These are phyloP conservation scores for Diplolepis rosae DNA, from an alignment of 2,888 invertebrate genomes.

Conservation along the genomic window DNA sequence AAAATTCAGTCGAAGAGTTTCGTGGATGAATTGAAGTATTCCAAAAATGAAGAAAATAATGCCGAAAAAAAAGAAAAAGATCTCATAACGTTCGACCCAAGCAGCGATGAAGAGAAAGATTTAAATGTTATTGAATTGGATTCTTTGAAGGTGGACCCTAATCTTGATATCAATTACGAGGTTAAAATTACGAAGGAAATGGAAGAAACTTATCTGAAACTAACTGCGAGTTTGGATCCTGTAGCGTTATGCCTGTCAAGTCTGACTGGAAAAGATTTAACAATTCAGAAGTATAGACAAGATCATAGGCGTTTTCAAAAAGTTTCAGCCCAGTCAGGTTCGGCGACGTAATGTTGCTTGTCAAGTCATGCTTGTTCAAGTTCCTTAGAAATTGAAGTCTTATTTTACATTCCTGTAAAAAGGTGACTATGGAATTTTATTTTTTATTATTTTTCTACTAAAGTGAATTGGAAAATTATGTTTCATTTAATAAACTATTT, in stretches of 20 bases:
- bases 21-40: background rate
- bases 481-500: background rate
- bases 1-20: background rate
- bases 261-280: conserved; percentile 59
- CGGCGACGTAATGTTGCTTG: conserved; percentile 54
- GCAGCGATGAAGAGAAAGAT: conserved; percentile 57
- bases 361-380: background rate
- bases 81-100: conserved; percentile 63
- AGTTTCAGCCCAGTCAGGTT: conserved; percentile 52
- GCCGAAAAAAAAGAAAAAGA: conserved; percentile 39
- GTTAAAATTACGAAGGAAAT: conserved; percentile 69
- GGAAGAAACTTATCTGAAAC: conserved; percentile 70
- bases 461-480: background rate
- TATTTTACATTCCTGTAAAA: conserved; percentile 16
- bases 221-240: conserved; percentile 69
- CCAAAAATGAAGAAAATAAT: conserved; percentile 11
- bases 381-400: conserved; percentile 30
- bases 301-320: conserved; percentile 66
- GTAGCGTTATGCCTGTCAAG: conserved; percentile 56
- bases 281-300: conserved; percentile 69
- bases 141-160: background rate
- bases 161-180: conserved; percentile 53
- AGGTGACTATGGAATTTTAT: background rate
- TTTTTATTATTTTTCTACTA: background rate
- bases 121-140: conserved; percentile 26